A percentile compares a stretch with the other conserved stretches of the same genome.
phyloP scores from a whole-genome alignment of 2,113 vertebrate species.

The Reinhardtius hippoglossoides region DNA sequence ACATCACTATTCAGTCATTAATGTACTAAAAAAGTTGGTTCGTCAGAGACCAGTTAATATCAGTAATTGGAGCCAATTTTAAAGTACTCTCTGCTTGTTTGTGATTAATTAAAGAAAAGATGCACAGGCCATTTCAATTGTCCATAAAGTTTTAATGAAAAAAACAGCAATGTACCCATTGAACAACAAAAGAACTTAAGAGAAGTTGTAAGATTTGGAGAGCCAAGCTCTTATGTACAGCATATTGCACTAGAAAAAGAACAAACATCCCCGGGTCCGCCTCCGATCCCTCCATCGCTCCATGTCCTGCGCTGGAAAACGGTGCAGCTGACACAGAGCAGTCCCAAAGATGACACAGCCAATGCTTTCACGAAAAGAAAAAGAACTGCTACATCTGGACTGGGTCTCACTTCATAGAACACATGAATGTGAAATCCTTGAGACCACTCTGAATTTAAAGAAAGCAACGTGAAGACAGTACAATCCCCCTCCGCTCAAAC shows the following conservation, averaged over 20 bases:
- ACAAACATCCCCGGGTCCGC: slow-evolving; percentile 63
- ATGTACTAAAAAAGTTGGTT: too few relatives aligned
- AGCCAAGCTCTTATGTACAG: slow-evolving; percentile 84
- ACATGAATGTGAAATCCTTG: slow-evolving; percentile 75
- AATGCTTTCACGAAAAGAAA: slow-evolving; percentile 65
- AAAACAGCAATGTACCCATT: slow-evolving; percentile 79
- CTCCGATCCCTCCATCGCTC: slow-evolving; percentile 55
- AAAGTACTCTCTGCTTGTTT: not conserved
- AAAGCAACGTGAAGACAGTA: slow-evolving; percentile 59
- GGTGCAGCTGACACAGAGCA: slow-evolving; percentile 65
- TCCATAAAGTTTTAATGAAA: slow-evolving; percentile 80
- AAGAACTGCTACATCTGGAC: slow-evolving; percentile 80
- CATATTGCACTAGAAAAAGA: slow-evolving; percentile 84
- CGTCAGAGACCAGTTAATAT: too few relatives aligned
- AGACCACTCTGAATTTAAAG: slow-evolving; percentile 76
- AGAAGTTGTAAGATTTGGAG: slow-evolving; percentile 76
- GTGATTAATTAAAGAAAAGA: slow-evolving; percentile 18
- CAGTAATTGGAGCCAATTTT: too few relatives aligned
- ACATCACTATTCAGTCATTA: too few relatives aligned
- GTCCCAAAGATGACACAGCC: slow-evolving; percentile 77
- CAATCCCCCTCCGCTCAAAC: slow-evolving; percentile 28
- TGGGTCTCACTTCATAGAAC: slow-evolving; percentile 77
- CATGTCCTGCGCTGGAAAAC: slow-evolving; percentile 50
- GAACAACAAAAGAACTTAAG: slow-evolving; percentile 78
- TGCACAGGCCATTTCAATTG: slow-evolving; percentile 30